These are phyloP conservation scores for Hyles vespertilio DNA, from an alignment of 1,140 invertebrate species.

Conservation along the genomic window DNA sequence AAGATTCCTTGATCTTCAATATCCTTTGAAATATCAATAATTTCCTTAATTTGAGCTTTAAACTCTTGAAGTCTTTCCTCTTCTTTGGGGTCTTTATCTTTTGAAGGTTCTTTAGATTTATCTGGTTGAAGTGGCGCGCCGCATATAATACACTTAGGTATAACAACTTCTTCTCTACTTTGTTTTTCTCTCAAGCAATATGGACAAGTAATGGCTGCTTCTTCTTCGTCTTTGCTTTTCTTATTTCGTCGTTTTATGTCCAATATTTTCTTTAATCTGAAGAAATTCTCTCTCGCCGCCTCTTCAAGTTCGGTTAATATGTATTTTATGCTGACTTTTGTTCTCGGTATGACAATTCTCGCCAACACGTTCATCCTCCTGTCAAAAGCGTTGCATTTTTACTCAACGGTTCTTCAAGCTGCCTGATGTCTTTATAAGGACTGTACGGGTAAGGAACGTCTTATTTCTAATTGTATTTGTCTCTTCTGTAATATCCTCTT, in stretches of 20 bases:
- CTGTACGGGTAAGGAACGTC: slow-evolving; percentile 22
- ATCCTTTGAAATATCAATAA: slow-evolving; percentile 31
- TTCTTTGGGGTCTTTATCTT: slow-evolving; percentile 9
- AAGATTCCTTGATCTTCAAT: slow-evolving; percentile 28
- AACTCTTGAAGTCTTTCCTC: slow-evolving; percentile 26
- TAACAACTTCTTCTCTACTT: neutral
- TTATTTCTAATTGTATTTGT: too few relatives aligned
- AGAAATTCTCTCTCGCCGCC: slow-evolving; percentile 90
- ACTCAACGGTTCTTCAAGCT: slow-evolving; percentile 16
- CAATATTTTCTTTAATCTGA: slow-evolving; percentile 85
- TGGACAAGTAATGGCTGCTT: neutral
- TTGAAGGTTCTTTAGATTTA: neutral
- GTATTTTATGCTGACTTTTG: slow-evolving; percentile 83
- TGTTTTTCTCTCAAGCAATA: neutral
- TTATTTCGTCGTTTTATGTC: slow-evolving; percentile 75
- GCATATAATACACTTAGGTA: slow-evolving; percentile 20
- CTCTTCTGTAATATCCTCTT: neutral
- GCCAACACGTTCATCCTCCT: slow-evolving; percentile 89
- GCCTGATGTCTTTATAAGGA: slow-evolving; percentile 40
- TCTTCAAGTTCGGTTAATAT: slow-evolving; percentile 90
- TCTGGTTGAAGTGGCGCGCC: slow-evolving; percentile 11
- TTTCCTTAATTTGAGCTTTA: slow-evolving; percentile 30
- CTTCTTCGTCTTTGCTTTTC: slow-evolving; percentile 2
- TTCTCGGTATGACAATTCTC: slow-evolving; percentile 88
- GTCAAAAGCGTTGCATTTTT: slow-evolving; percentile 35